Conservation (phyloP, 2,797 vertebrate genomes). For the Anabacerthia variegaticeps region DNA sequence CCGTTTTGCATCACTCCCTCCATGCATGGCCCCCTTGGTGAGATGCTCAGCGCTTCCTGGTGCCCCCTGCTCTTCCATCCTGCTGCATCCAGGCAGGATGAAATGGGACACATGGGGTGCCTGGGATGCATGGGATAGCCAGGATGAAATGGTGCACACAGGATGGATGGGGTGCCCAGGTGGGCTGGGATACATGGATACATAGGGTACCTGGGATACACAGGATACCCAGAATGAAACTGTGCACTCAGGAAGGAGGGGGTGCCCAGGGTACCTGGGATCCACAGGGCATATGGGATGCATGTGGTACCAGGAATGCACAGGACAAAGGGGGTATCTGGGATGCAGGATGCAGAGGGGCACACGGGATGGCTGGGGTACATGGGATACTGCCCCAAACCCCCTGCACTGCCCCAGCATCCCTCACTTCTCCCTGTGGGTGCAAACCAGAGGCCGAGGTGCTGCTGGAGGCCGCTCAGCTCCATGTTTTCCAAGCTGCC, state of each 20-base stretch:
- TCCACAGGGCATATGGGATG: no score
- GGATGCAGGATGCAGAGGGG: no score
- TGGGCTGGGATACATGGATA: not conserved
- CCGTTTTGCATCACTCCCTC: accelerated
- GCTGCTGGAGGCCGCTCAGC: not conserved
- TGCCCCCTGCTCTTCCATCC: not conserved
- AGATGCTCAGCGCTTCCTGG: not conserved
- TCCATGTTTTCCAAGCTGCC: slow-evolving; percentile 65
- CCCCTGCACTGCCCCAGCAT: accelerated
- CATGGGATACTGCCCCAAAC: accelerated
- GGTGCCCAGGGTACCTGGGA: no score
- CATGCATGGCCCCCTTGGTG: accelerated
- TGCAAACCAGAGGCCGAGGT: not conserved
- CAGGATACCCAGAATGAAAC: no score
- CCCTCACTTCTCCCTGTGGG: not conserved
- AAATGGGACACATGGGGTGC: not conserved
- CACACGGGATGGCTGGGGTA: no score
- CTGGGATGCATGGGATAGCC: not conserved
- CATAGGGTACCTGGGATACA: not conserved
- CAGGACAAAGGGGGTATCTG: not conserved
- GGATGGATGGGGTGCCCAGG: no score
- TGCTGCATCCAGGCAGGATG: not conserved
- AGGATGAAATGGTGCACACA: no score
- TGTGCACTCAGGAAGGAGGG: no score
- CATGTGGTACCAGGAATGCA: accelerated